Base-by-base conservation (phyloP, 2,888 invertebrate genomes). In the Phania funesta region DNA sequence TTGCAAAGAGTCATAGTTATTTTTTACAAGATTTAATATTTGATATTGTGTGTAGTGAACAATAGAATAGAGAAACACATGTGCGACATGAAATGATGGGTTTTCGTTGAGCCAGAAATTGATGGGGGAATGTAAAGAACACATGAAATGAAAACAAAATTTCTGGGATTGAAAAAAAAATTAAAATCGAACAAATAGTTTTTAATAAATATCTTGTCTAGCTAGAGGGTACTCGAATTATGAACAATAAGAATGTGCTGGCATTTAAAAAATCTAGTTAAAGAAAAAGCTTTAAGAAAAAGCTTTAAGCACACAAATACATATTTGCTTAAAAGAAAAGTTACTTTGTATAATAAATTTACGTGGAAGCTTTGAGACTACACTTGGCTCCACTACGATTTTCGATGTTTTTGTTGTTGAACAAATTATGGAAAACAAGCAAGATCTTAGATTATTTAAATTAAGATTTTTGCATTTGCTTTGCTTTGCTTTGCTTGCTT, bases 1-100 rank as follows among this genome's bases (percentile, higher is more conserved):
- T 70, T 44, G 54, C 48, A 58, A 64, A n/a, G 68, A 50, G 64
- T 44, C 60, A 56, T 54, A 67, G 46, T 67, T 76, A 38, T 76
- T 58, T 38, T n/a, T 48, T 64, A 70, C 24, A 64, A 62, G 54
- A 74, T 62, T 74, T 9, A 16, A 3, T 26, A 26, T 26, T 35
- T 29, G 29, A 4, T 4, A 6, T 4, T 29, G 29, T 29, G 29
- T 29, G 29, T 4, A 7, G 7, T 29, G 9, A 9, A 35, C 35
- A 11, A 7, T 9, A 35, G 4, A 7, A 2, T 2, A 9, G 4
- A 7, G 4, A 9, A 9, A 9, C 2, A 9, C 2, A 35, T 35
- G 11, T 35, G 9, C 6, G 4, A 11, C 4, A 35, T 29, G 9
- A 9, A 11, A 11, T 35, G 35, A 35, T 35, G 35, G 35, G 35